These are phyloP conservation scores for Sinodicranocentrus sp. DNA, from an alignment of 2,888 invertebrate genomes.

Conservation along the genomic window DNA sequence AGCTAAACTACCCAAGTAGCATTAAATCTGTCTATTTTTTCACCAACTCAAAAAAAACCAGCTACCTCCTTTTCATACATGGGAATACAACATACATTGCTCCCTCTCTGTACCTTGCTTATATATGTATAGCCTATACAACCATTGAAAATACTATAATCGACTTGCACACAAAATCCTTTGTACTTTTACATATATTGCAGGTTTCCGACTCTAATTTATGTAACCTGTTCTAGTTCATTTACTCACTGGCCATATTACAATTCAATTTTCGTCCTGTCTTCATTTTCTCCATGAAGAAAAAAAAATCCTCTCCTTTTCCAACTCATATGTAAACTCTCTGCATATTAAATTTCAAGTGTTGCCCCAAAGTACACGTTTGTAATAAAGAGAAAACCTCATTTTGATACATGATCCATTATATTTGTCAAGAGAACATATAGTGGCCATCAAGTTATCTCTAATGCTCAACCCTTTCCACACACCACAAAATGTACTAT, in stretches of 20 bases:
- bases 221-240: conserved; percentile 62
- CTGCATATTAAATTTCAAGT: conserved; percentile 13
- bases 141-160: not conserved
- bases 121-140: not conserved
- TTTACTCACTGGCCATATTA: conserved; percentile 48
- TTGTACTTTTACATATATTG: too few species aligned
- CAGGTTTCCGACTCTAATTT: conserved; percentile 35
- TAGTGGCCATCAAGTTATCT: conserved; percentile 4
- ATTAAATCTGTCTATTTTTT: conserved; percentile 62
- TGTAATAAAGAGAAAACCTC: not conserved
- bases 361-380: not conserved
- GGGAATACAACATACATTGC: not conserved
- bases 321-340: not conserved
- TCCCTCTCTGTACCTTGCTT: not conserved
- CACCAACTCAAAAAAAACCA: not conserved
- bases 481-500: not conserved
- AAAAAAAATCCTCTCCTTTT: not conserved
- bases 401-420: conserved; percentile 21
- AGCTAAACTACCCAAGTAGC: conserved; percentile 50
- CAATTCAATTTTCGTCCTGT: conserved; percentile 55
- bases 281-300: conserved; percentile 29
- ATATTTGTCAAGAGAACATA: conserved; percentile 14
- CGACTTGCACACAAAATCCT: not conserved
- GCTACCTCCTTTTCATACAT: not conserved
- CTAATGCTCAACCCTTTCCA: not conserved